Evolutionary conservation across 23 tunicate species (phyloP).

Genomic region (Diplosoma virens): DNA sequence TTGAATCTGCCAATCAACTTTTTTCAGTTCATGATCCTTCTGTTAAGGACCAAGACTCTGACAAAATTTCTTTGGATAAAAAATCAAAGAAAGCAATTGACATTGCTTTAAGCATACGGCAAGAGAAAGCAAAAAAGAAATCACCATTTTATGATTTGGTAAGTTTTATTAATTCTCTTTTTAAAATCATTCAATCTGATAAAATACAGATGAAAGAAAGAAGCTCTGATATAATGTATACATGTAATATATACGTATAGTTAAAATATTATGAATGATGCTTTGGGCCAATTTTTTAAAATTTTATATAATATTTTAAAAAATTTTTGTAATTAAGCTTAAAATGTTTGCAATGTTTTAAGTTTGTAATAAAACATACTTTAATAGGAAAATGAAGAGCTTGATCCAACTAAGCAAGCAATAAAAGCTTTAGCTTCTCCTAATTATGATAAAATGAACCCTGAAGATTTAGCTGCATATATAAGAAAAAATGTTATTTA

Average conservation of each 20-base stretch:
- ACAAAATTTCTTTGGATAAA: background rate
- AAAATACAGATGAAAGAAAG: background rate
- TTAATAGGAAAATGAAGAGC: background rate
- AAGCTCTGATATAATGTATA: background rate
- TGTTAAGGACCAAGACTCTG: too few relatives aligned
- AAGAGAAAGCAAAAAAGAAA: conserved; percentile 15
- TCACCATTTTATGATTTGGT: background rate
- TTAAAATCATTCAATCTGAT: background rate
- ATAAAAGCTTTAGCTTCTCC: conserved; percentile 1
- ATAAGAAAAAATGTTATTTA: conserved; percentile 62
- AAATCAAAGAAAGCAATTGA: conserved; percentile 19
- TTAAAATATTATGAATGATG: background rate
- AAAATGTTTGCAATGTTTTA: too few relatives aligned
- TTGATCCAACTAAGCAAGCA: conserved; percentile 28
- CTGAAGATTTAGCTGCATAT: conserved; percentile 38
- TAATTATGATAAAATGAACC: background rate
- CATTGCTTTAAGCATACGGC: conserved; percentile 32
- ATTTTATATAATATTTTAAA: too few relatives aligned
- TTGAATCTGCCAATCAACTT: too few relatives aligned
- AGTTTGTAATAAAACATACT: too few relatives aligned
- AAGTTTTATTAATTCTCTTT: background rate
- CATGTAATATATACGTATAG: background rate
- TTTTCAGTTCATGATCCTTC: too few relatives aligned
- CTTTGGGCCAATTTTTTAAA: background rate
- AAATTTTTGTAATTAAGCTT: too few relatives aligned